phyloP scores from a whole-genome alignment of 1,140 invertebrate species.

The Lineus longissimus region DNA sequence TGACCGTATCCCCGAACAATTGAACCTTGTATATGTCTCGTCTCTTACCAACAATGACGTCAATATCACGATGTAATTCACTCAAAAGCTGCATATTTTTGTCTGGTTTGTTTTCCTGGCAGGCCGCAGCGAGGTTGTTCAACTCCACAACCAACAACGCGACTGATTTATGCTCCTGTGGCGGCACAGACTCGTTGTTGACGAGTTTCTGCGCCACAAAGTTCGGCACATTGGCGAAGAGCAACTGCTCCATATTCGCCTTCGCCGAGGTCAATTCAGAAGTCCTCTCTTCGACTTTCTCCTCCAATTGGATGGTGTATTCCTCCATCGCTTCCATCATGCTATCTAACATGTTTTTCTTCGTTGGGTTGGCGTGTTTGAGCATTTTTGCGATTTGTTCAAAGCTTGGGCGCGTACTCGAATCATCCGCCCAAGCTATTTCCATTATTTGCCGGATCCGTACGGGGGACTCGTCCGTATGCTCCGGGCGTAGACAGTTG shows the following conservation, averaged over 20 bases:
- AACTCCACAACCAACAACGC: not conserved
- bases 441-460: slow-evolving; percentile 29
- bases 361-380: slow-evolving; percentile 8
- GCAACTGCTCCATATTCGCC: not conserved
- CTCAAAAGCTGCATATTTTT: not conserved
- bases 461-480: slow-evolving; percentile 18
- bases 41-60: not conserved
- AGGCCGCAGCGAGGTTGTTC: not conserved
- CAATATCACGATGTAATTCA: not conserved
- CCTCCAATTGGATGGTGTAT: slow-evolving; percentile 30
- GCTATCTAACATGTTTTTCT: slow-evolving; percentile 30
- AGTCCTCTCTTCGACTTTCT: slow-evolving; percentile 9
- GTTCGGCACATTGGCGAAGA: not conserved
- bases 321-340: slow-evolving; percentile 37
- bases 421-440: slow-evolving; percentile 28
- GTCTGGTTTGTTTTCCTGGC: not conserved
- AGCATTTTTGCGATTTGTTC: slow-evolving; percentile 20
- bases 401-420: slow-evolving; percentile 21
- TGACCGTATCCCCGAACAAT: not conserved
- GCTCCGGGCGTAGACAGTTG: slow-evolving; percentile 25
- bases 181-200: not conserved
- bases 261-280: not conserved
- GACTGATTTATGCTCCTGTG: slow-evolving; percentile 2
- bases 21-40: not conserved
- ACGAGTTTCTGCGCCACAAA: not conserved